phyloP scores from a whole-genome alignment of 2,797 vertebrate species.

The Gephyroberyx darwinii region DNA sequence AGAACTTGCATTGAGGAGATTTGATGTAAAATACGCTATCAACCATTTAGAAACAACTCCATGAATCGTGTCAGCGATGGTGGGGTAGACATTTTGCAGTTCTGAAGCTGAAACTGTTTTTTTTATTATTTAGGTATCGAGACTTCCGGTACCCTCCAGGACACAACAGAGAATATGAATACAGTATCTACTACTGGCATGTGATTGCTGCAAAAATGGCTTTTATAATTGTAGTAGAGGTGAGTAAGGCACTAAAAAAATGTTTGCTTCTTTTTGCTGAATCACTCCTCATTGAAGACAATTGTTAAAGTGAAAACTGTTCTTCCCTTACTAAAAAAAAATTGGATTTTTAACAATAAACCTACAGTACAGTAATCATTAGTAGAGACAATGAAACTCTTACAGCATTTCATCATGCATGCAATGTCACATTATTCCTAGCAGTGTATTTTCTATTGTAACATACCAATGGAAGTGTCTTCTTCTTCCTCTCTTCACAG shows the following conservation, averaged over 20 bases:
- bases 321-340: too few species aligned
- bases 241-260: slow-evolving; percentile 58
- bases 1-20: neutral
- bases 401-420: too few species aligned
- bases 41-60: neutral
- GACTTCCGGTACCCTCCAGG: slow-evolving; percentile 92
- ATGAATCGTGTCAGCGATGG: neutral
- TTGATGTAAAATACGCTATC: neutral
- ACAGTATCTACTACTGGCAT: slow-evolving; percentile 92
- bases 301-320: too few species aligned
- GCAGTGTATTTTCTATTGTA: neutral
- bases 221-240: slow-evolving; percentile 95
- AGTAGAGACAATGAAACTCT: too few species aligned
- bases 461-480: neutral
- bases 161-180: slow-evolving; percentile 86
- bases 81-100: too few species aligned
- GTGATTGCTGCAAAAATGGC: slow-evolving; percentile 93
- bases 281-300: too few species aligned
- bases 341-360: too few species aligned
- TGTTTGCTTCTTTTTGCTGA: too few species aligned
- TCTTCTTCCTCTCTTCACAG: slow-evolving; percentile 70
- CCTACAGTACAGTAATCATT: too few species aligned
- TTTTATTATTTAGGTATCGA: slow-evolving; percentile 85
- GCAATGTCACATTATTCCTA: neutral
- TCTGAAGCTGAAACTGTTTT: neutral